Evolutionary conservation across 2,113 vertebrate genomes (phyloP), one percentile per base, ranked within the genome.

Genomic region (Xenus cinereus): DNA sequence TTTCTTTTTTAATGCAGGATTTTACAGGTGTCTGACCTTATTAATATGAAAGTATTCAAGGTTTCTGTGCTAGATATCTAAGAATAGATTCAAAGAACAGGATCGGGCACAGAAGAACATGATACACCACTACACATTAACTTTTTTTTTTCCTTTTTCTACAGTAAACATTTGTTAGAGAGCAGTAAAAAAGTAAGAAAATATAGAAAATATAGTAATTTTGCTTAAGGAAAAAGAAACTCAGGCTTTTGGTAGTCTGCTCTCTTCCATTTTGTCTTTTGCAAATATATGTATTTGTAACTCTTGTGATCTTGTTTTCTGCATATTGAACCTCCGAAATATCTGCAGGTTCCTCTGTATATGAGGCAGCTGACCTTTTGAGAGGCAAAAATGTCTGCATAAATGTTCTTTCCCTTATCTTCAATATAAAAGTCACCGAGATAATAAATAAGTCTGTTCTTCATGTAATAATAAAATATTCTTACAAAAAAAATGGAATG

Each of bases 311-410:
- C 23, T 37, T 75, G 12, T 13, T 93, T 84, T 63, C 60, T 85
- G 26, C 10, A 46, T 46, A 60, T 18, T 48, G 69, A 84, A 88
- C 19, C 64, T 60, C 57, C 64, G 62, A 88, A 87, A 72, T 57
- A 62, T 22, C 22, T 74, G 10, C 43, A 43, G 17, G 2, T 87
- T 84, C 78, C 8, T 56, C 77, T 84, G 57, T 14, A 85, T 23
- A 82, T 60, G 74, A 85, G 53, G 23, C 51, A 95, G 60, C 20
- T 90, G 84, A 95, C 78, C 71, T 95, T 96, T 71, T 24, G 19
- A 71, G 56, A 89, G 15, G 23, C 14, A 75, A 48, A 90, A 88
- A 63, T 12, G 6, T 12, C 43, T 91, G 37, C 35, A 50, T 63
- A 41, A 89, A 84, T 87, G 39, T 64, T 84, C 56, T 89, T 89